A percentile compares a stretch with the other conserved stretches of the same genome.
Conservation (phyloP, 2,113 vertebrate genomes). For the Aramus guarauna region DNA sequence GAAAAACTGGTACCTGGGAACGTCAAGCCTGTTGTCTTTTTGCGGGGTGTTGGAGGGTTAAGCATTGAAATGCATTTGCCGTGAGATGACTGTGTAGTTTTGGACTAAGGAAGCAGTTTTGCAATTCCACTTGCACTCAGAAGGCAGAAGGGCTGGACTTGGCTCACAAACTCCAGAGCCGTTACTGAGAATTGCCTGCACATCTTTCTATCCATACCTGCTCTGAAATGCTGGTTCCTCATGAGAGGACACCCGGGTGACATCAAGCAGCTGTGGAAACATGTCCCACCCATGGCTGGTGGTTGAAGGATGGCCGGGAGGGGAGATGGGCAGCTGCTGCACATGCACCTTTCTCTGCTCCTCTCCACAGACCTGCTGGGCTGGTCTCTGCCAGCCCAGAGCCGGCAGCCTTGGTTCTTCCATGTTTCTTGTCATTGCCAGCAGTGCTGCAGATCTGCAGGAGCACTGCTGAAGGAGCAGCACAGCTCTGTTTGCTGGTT, state of each 20-base stretch:
- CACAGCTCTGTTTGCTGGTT: neutral
- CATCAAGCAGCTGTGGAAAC: neutral
- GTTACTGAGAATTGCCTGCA: neutral
- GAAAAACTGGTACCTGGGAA: neutral
- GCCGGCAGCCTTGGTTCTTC: neutral
- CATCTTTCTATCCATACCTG: neutral
- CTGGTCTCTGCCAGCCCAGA: neutral
- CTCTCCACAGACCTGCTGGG: neutral
- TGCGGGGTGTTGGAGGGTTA: neutral
- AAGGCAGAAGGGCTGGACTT: neutral
- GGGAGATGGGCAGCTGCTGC: neutral
- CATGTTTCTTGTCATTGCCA: rapidly evolving
- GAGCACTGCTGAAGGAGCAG: neutral
- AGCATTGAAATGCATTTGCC: neutral
- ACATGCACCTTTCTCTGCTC: neutral
- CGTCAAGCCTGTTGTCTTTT: neutral
- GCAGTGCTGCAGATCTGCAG: neutral
- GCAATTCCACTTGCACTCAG: neutral
- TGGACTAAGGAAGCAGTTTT: neutral
- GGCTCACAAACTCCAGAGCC: neutral
- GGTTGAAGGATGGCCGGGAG: neutral
- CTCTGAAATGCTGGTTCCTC: neutral
- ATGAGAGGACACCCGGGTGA: neutral
- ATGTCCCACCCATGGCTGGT: neutral
- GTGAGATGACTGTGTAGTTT: neutral